Percentiles rank a stretch among this genome's conserved stretches.
Evolutionary conservation across 1,140 invertebrate species (phyloP).

Genomic region (Akabosia matsudoensis): DNA sequence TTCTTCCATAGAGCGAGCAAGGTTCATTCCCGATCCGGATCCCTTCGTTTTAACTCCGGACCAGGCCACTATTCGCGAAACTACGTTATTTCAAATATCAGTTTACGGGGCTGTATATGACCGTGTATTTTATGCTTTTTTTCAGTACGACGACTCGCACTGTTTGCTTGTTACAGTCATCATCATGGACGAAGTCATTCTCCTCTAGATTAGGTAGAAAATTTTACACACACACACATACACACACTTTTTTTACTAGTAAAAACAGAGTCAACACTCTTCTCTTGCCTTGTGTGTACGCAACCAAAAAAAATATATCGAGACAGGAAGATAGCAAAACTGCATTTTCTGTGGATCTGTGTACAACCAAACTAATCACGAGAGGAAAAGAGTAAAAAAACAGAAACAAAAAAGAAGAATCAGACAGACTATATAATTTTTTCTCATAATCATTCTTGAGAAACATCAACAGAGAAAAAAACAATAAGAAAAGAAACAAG

Average conservation of each 20-base stretch:
- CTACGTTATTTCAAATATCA: too few species aligned
- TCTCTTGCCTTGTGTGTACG: not conserved
- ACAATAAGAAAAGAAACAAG: not conserved
- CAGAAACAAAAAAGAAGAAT: too few species aligned
- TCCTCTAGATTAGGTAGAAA: not conserved
- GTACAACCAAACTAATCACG: too few species aligned
- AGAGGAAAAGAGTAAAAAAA: too few species aligned
- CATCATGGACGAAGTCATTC: conserved; percentile 10
- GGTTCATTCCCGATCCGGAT: too few species aligned
- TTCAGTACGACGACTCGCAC: not conserved
- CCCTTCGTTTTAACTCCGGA: too few species aligned
- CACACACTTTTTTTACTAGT: not conserved
- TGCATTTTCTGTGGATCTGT: conserved; percentile 7
- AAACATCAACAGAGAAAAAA: not conserved
- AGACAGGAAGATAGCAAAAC: not conserved
- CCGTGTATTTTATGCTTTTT: conserved; percentile 1
- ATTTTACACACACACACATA: not conserved
- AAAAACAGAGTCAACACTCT: not conserved
- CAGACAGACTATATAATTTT: conserved; percentile 2
- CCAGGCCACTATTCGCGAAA: too few species aligned
- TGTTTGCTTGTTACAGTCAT: not conserved
- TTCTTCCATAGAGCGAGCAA: too few species aligned
- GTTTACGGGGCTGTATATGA: too few species aligned
- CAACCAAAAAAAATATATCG: not conserved
- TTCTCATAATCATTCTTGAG: not conserved